These are phyloP conservation scores for Bucorvus abyssinicus DNA, from an alignment of 2,797 vertebrate genomes.

Conservation along the genomic window DNA sequence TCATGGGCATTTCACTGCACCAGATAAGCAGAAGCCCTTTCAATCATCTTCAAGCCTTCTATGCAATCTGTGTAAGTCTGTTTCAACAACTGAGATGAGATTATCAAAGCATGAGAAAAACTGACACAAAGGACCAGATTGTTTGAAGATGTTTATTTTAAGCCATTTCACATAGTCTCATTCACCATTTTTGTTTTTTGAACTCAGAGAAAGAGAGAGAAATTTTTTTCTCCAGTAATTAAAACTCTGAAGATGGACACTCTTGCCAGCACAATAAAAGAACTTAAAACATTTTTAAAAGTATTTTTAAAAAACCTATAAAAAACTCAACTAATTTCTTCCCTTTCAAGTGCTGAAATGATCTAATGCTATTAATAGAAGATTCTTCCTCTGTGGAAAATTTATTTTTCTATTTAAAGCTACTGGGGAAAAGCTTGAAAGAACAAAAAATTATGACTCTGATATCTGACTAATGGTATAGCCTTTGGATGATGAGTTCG, in stretches of 20 bases:
- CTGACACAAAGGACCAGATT: conserved; percentile 48
- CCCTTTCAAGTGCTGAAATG: conserved; percentile 51
- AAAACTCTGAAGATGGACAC: conserved; percentile 18
- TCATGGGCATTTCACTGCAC: conserved; percentile 5
- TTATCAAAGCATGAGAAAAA: conserved; percentile 45
- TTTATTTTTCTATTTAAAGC: conserved; percentile 57
- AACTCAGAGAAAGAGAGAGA: background rate
- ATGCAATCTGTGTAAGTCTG: conserved; percentile 22
- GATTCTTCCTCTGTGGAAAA: conserved; percentile 28
- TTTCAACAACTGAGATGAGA: conserved; percentile 33
- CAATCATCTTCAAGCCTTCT: conserved; percentile 11
- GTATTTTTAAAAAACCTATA: background rate
- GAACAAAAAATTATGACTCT: conserved; percentile 12
- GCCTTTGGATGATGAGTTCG: conserved; percentile 30
- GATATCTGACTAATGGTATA: conserved; percentile 12
- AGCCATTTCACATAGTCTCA: conserved; percentile 30
- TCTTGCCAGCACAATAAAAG: conserved; percentile 14
- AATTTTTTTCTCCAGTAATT: background rate
- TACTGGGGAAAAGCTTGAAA: conserved; percentile 24
- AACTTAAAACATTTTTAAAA: background rate
- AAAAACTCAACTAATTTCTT: conserved; percentile 42
- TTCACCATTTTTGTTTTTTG: conserved; percentile 39
- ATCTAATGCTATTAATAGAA: conserved; percentile 64
- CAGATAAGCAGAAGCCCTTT: conserved; percentile 5
- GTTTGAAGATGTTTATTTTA: conserved; percentile 64